Percentiles rank a stretch among this genome's conserved stretches.
Conservation (phyloP, 2,888 invertebrate species). For the Metalampra italica region DNA sequence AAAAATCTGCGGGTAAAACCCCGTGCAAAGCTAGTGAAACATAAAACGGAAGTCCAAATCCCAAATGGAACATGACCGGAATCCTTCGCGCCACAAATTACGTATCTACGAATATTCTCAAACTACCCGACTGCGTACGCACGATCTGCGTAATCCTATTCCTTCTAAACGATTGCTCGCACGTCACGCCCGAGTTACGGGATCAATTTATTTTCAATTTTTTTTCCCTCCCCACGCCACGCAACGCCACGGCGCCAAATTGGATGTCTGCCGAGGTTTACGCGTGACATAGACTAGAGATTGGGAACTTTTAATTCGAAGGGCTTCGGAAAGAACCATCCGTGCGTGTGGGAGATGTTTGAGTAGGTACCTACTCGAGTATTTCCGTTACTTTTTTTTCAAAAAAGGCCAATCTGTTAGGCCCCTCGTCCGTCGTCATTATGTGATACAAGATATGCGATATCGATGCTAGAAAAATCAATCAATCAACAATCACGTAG, state of each 20-base stretch:
- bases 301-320: slow-evolving; percentile 48
- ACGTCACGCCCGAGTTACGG: slow-evolving; percentile 48
- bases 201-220: slow-evolving; percentile 75
- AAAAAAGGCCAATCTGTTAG: too few relatives aligned
- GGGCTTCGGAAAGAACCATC: slow-evolving; percentile 12
- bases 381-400: too few relatives aligned
- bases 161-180: slow-evolving; percentile 57
- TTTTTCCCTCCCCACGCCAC: slow-evolving; percentile 36
- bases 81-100: background rate
- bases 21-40: too few relatives aligned
- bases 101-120: slow-evolving; percentile 4
- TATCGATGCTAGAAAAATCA: too few relatives aligned
- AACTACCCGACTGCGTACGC: slow-evolving; percentile 14
- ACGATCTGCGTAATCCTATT: slow-evolving; percentile 44
- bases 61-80: background rate
- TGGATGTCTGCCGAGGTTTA: slow-evolving; percentile 55
- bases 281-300: slow-evolving; percentile 45
- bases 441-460: too few relatives aligned
- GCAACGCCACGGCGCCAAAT: slow-evolving; percentile 45
- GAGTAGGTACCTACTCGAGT: too few relatives aligned
- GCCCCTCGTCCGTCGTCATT: too few relatives aligned
- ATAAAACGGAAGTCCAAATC: too few relatives aligned
- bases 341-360: too few relatives aligned
- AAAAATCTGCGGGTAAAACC: too few relatives aligned
- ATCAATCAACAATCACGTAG: too few relatives aligned